A percentile compares a stretch with the other conserved stretches of the same genome.
Conservation (phyloP, 37 sponge, comb jelly and placozoan species). For the Halisarca cf. caerulea region DNA sequence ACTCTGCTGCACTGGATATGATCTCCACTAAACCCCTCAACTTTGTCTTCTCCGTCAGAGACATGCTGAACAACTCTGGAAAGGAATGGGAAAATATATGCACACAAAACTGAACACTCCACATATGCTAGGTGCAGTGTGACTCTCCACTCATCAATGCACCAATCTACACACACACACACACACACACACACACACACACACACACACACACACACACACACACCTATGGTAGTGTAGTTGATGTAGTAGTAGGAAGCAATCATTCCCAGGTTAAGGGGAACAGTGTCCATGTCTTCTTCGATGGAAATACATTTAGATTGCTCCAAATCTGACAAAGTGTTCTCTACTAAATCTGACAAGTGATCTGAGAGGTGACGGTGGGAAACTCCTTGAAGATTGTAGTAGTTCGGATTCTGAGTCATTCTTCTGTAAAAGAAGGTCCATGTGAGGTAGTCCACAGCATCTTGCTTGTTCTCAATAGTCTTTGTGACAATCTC, state of each 20-base stretch:
- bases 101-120: neutral
- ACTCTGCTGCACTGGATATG: constrained; percentile 91
- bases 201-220: neutral
- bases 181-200: no score
- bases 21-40: constrained; percentile 96
- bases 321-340: constrained; percentile 91
- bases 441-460: constrained; percentile 99
- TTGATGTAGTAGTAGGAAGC: constrained; percentile 99
- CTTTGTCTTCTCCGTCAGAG: constrained; percentile 95
- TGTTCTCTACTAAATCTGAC: constrained; percentile 95
- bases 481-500: constrained; percentile 98
- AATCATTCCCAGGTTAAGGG: constrained; percentile 97
- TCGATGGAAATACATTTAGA: constrained; percentile 96
- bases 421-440: constrained; percentile 97
- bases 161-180: neutral
- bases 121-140: neutral
- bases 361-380: constrained; percentile 97
- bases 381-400: constrained; percentile 95
- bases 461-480: constrained; percentile 99
- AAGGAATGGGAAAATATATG: no score
- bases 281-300: constrained; percentile 92
- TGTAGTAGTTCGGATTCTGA: constrained; percentile 99
- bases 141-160: neutral
- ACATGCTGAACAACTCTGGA: constrained; percentile 96
- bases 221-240: constrained; percentile 95